Percentiles rank a stretch among this genome's conserved stretches.
phyloP scores from a whole-genome alignment of 1,140 invertebrate genomes.

The Drosophila nebulosa region DNA sequence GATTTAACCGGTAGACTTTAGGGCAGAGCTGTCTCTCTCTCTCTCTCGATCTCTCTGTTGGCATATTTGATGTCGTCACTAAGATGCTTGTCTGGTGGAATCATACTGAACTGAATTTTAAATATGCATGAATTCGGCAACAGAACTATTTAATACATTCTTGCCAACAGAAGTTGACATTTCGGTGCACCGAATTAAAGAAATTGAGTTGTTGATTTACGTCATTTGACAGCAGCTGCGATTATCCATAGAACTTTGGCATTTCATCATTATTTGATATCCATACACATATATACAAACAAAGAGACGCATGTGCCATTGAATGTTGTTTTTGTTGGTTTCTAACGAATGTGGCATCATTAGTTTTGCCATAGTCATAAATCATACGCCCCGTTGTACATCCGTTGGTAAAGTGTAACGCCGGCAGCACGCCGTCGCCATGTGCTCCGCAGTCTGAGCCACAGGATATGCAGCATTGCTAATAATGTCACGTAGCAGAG shows the following conservation, averaged over 20 bases:
- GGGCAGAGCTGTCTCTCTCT: too few species aligned
- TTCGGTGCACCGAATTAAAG: too few species aligned
- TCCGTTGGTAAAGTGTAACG: background rate
- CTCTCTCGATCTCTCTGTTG: too few species aligned
- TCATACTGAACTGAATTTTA: constrained; percentile 35
- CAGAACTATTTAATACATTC: too few species aligned
- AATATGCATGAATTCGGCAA: constrained; percentile 8
- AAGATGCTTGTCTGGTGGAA: constrained; percentile 42
- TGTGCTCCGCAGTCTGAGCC: background rate
- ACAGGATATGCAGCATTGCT: constrained; percentile 49
- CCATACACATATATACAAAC: constrained; percentile 7
- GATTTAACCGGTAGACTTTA: constrained; percentile 22
- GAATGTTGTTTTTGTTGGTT: constrained; percentile 21
- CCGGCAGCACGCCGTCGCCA: constrained; percentile 32
- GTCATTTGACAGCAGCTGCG: background rate
- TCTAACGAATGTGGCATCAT: constrained; percentile 65
- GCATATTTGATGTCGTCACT: constrained; percentile 58
- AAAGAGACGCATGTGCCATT: constrained; percentile 6
- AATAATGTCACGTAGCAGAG: constrained; percentile 72
- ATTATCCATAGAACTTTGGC: background rate
- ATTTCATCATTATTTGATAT: constrained; percentile 7
- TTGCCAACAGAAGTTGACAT: too few species aligned
- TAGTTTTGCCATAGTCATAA: constrained; percentile 66
- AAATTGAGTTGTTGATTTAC: background rate
- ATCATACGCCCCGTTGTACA: constrained; percentile 49